Evolutionary conservation across 2,113 vertebrate species (phyloP).

Genomic region (Isichthys henryi): DNA sequence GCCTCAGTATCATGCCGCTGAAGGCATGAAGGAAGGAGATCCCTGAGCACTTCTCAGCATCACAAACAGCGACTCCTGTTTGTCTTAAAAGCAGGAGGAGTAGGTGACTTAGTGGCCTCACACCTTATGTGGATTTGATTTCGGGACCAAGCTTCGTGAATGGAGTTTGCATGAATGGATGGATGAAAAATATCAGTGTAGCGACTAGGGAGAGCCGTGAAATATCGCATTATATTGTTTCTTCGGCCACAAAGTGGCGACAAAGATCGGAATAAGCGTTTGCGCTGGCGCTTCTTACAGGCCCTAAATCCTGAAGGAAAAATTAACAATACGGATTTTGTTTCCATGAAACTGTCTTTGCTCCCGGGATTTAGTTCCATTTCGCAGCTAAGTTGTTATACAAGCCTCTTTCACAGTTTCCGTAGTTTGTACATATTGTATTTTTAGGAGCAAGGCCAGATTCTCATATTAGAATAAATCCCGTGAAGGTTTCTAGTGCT

Average conservation of each 20-base stretch:
- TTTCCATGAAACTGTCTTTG: neutral
- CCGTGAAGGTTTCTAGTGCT: neutral
- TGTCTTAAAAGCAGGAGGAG: neutral
- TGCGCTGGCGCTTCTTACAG: neutral
- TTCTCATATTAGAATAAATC: neutral
- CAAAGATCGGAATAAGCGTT: neutral
- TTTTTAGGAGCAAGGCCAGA: neutral
- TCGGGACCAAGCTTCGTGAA: neutral
- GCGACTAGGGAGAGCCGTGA: neutral
- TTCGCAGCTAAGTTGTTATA: neutral
- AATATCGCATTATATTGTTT: neutral
- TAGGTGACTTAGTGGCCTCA: neutral
- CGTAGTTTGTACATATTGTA: neutral
- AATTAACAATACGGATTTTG: neutral
- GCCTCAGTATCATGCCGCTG: neutral
- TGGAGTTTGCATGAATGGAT: neutral
- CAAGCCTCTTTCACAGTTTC: neutral
- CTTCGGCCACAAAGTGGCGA: neutral
- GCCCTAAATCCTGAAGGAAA: neutral
- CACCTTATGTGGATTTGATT: neutral
- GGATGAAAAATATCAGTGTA: neutral
- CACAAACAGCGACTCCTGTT: neutral
- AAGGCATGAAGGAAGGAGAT: neutral
- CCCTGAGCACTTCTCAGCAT: neutral
- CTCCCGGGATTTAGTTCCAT: neutral